Conservation (phyloP, 2,113 vertebrate genomes). For the Rhinichthys klamathensis region DNA sequence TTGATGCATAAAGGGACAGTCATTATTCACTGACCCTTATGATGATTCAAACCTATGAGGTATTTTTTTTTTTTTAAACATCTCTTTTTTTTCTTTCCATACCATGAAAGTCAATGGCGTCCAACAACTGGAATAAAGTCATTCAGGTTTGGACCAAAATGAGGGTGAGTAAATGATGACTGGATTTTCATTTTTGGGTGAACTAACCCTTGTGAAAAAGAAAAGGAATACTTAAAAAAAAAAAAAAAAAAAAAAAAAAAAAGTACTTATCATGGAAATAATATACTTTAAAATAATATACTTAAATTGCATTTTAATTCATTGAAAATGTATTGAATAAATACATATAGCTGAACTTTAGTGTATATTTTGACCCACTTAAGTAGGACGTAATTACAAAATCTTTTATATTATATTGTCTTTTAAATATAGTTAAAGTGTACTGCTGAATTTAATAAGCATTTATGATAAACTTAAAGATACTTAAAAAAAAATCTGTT, state of each 20-base stretch:
- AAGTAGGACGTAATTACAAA: not conserved
- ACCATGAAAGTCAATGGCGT: not conserved
- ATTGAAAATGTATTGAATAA: not conserved
- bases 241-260: not conserved
- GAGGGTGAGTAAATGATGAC: not conserved
- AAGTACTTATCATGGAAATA: not conserved
- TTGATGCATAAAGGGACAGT: not conserved
- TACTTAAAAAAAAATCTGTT: not conserved
- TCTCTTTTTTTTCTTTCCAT: not conserved
- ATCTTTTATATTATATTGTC: not conserved
- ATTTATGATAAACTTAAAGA: not conserved
- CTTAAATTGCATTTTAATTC: no score
- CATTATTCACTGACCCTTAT: not conserved
- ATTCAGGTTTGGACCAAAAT: not conserved
- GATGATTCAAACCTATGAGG: not conserved
- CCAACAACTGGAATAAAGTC: not conserved
- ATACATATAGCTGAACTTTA: not conserved
- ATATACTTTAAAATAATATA: not conserved
- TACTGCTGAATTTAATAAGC: not conserved
- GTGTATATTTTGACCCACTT: not conserved
- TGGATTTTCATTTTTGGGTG: not conserved
- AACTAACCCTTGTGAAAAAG: conserved; percentile 13
- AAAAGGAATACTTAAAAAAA: not conserved
- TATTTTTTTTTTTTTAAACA: no score
- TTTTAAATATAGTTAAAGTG: not conserved